phyloP scores from a whole-genome alignment of 2,113 vertebrate genomes.

The Penelope pileata region DNA sequence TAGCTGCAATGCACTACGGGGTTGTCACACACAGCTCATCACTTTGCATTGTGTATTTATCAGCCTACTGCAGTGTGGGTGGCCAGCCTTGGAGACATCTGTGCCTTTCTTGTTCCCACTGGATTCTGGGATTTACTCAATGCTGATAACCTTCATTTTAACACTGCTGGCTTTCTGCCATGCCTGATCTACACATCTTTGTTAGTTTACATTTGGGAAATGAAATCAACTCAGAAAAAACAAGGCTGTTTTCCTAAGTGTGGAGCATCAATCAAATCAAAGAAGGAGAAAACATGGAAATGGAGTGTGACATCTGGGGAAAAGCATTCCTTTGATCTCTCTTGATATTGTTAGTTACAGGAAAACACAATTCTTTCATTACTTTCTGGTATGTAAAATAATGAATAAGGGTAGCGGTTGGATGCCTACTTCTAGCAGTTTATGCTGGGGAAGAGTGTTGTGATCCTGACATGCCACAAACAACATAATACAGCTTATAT shows the following conservation, averaged over 20 bases:
- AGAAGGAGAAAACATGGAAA: conserved; percentile 45
- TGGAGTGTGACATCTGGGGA: not conserved
- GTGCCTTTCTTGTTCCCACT: not conserved
- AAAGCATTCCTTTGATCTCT: conserved; percentile 36
- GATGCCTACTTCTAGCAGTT: not conserved
- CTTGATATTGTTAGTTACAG: conserved; percentile 9
- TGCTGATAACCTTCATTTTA: not conserved
- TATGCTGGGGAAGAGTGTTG: rapidly evolving
- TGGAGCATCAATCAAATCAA: conserved; percentile 12
- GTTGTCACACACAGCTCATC: not conserved
- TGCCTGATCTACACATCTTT: not conserved
- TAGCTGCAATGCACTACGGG: not conserved
- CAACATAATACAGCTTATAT: not conserved
- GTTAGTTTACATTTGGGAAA: conserved; percentile 14
- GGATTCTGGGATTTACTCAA: not conserved
- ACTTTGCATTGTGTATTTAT: not conserved
- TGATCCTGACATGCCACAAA: not conserved
- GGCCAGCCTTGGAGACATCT: not conserved
- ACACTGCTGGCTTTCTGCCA: not conserved
- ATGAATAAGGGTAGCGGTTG: not conserved
- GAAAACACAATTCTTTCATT: not conserved
- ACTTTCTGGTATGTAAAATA: not conserved
- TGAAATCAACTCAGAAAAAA: conserved; percentile 9
- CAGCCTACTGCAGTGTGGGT: not conserved
- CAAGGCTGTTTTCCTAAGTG: not conserved